phyloP scores from a whole-genome alignment of 2,888 invertebrate species.

The Zonitis immaculata region DNA sequence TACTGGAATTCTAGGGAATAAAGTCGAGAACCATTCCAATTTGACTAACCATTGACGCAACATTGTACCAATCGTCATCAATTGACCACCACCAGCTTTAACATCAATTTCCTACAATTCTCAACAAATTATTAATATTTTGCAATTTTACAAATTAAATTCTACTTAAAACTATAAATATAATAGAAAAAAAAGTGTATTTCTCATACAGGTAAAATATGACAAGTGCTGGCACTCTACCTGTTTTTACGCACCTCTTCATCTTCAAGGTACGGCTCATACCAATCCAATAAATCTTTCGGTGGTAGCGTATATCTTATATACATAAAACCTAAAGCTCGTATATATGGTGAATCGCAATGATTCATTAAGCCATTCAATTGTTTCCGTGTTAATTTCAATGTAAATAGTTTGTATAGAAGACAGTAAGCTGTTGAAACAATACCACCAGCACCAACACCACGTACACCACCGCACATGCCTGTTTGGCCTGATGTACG shows the following conservation, averaged over 20 bases:
- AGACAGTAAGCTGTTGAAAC: slow-evolving; percentile 99
- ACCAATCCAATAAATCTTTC: slow-evolving; percentile 94
- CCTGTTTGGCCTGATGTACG: slow-evolving; percentile 98
- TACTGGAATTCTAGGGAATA: slow-evolving; percentile 98
- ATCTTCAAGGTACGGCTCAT: slow-evolving; percentile 91
- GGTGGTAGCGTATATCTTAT: slow-evolving; percentile 96
- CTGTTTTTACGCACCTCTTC: slow-evolving; percentile 68
- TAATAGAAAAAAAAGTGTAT: background rate
- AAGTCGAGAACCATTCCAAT: slow-evolving; percentile 97
- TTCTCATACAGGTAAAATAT: background rate
- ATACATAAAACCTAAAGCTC: slow-evolving; percentile 84
- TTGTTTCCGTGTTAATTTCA: slow-evolving; percentile 96
- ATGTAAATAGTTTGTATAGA: slow-evolving; percentile 95
- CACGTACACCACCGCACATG: slow-evolving; percentile 99
- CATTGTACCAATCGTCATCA: slow-evolving; percentile 89
- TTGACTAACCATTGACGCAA: slow-evolving; percentile 89
- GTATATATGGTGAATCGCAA: slow-evolving; percentile 93
- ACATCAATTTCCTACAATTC: slow-evolving; percentile 82
- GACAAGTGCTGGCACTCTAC: slow-evolving; percentile 40
- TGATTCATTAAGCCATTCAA: slow-evolving; percentile 93
- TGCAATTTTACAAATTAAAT: background rate
- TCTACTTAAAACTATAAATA: background rate
- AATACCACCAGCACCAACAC: slow-evolving; percentile 98
- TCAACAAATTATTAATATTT: slow-evolving; percentile 5
- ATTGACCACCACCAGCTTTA: slow-evolving; percentile 94